Percentiles rank a stretch among this genome's conserved stretches.
phyloP scores from a whole-genome alignment of 2,113 vertebrate species.

The Agapornis roseicollis region DNA sequence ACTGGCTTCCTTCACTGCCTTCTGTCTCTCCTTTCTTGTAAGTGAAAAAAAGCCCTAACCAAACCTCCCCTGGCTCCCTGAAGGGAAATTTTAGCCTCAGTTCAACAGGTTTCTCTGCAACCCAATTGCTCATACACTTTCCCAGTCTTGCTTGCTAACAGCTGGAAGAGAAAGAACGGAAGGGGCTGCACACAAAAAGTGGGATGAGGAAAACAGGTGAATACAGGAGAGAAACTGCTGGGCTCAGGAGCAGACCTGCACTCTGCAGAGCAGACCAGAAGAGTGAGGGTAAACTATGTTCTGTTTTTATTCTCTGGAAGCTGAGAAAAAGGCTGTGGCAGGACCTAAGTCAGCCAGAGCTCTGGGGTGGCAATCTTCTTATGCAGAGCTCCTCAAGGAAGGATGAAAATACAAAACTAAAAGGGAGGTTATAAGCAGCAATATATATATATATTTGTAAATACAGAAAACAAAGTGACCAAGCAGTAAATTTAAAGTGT shows the following conservation, averaged over 20 bases:
- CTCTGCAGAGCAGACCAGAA: neutral
- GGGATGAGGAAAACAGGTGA: neutral
- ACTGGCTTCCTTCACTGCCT: neutral
- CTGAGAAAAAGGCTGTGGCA: neutral
- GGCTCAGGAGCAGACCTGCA: neutral
- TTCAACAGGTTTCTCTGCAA: neutral
- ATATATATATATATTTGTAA: neutral
- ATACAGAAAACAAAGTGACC: neutral
- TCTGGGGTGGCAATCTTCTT: neutral
- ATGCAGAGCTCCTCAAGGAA: neutral
- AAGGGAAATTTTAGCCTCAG: constrained; percentile 19
- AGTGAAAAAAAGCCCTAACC: neutral
- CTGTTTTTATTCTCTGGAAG: neutral
- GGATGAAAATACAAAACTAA: neutral
- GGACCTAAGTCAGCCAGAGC: neutral
- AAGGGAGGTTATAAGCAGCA: neutral
- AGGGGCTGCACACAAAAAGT: neutral
- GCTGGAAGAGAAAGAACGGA: neutral
- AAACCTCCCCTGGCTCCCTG: neutral
- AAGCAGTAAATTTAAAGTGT: neutral
- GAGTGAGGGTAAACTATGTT: neutral
- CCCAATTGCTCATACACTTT: neutral
- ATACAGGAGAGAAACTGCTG: neutral
- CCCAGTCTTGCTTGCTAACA: neutral
- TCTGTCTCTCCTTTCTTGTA: constrained; percentile 40